phyloP scores from a whole-genome alignment of 2,113 vertebrate genomes.

The Thomomys bottae region DNA sequence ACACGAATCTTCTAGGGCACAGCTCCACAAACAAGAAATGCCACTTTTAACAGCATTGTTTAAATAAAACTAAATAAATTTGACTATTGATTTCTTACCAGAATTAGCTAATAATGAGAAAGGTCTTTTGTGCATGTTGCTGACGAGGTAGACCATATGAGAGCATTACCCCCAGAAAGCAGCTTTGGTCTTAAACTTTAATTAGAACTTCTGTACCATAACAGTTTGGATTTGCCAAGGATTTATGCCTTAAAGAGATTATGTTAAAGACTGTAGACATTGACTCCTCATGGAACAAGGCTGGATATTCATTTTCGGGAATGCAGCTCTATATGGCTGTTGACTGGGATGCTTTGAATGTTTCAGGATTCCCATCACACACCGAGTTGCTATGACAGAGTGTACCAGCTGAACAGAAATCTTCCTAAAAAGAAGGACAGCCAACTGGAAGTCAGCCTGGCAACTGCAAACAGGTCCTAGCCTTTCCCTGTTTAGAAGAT shows the following conservation, averaged over 20 bases:
- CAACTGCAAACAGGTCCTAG: constrained; percentile 76
- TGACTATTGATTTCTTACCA: constrained; percentile 55
- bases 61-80: constrained; percentile 44
- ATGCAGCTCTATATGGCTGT: background rate
- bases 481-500: constrained; percentile 68
- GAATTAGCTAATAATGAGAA: constrained; percentile 62
- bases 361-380: constrained; percentile 79
- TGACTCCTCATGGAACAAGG: constrained; percentile 49
- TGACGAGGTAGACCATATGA: constrained; percentile 48
- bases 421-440: constrained; percentile 56
- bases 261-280: constrained; percentile 45
- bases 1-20: constrained; percentile 50
- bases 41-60: constrained; percentile 24
- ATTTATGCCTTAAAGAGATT: constrained; percentile 51
- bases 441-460: constrained; percentile 78
- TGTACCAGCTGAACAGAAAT: constrained; percentile 69
- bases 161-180: constrained; percentile 32
- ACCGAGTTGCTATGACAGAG: constrained; percentile 79
- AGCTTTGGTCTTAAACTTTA: constrained; percentile 56
- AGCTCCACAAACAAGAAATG: constrained; percentile 33
- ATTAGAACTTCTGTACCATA: constrained; percentile 49
- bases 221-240: constrained; percentile 30
- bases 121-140: constrained; percentile 36
- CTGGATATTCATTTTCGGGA: background rate
- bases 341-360: constrained; percentile 56